phyloP scores from a whole-genome alignment of 2,888 invertebrate species.

The Morpho deidamia region DNA sequence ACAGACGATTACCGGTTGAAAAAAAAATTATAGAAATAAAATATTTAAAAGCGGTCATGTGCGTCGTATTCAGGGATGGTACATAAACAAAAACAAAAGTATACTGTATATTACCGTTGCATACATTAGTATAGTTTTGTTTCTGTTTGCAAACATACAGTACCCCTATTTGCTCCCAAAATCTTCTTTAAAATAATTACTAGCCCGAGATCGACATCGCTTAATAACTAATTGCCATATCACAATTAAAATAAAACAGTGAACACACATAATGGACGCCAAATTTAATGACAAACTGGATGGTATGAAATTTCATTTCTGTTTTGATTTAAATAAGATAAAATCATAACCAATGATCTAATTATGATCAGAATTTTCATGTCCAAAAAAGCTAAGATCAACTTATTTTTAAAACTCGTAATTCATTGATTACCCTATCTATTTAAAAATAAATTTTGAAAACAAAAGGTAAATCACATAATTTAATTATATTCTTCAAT shows the following conservation, averaged over 20 bases:
- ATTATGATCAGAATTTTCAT: no score
- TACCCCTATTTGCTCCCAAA: slow-evolving; percentile 18
- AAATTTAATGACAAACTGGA: no score
- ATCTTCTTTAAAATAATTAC: slow-evolving; percentile 13
- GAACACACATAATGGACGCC: slow-evolving; percentile 5
- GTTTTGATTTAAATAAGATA: no score
- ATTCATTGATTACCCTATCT: no score
- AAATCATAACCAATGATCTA: no score
- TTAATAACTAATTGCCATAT: slow-evolving; percentile 12
- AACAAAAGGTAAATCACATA: not conserved
- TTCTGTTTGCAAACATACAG: not conserved
- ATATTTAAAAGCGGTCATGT: not conserved
- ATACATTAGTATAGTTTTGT: no score
- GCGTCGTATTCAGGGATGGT: not conserved
- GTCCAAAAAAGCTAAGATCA: no score
- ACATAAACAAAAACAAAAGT: not conserved
- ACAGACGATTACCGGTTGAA: no score
- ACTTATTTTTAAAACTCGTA: no score
- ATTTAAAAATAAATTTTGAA: not conserved
- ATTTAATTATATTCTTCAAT: not conserved
- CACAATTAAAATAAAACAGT: slow-evolving; percentile 14
- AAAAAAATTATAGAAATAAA: no score
- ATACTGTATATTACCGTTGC: not conserved
- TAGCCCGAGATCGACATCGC: slow-evolving; percentile 22
- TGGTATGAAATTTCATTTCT: no score